These are phyloP conservation scores for Lamproptera curius DNA, from an alignment of 2,888 invertebrate genomes.

Conservation along the genomic window DNA sequence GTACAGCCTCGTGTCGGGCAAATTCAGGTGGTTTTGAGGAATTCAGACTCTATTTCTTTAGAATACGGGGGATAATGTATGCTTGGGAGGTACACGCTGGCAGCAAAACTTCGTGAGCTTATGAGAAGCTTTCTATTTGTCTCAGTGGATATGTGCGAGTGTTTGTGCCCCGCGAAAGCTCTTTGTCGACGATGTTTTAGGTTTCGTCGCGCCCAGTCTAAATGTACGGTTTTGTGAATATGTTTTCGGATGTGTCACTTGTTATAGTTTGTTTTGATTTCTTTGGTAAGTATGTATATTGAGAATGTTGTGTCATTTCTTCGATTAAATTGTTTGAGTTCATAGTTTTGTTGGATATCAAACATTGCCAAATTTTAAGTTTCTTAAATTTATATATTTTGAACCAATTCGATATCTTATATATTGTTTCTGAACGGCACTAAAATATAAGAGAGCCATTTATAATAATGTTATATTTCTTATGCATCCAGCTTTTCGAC, in stretches of 20 bases:
- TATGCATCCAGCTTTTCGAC: too few relatives aligned
- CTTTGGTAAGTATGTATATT: neutral
- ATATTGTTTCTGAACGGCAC: too few relatives aligned
- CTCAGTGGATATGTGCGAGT: slow-evolving; percentile 31
- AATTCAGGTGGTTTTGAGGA: slow-evolving; percentile 20
- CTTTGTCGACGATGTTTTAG: slow-evolving; percentile 24
- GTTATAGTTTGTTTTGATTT: neutral
- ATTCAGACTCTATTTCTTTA: slow-evolving; percentile 33
- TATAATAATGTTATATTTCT: too few relatives aligned
- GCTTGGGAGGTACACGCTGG: slow-evolving; percentile 27
- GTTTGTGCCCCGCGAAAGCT: slow-evolving; percentile 19
- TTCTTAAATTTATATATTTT: too few relatives aligned
- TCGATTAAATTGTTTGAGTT: neutral
- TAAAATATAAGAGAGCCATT: too few relatives aligned
- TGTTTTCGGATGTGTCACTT: neutral
- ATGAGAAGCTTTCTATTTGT: slow-evolving; percentile 50
- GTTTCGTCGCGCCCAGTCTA: too few relatives aligned
- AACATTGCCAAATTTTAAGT: neutral
- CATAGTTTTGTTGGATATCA: neutral
- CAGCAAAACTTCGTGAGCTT: slow-evolving; percentile 53
- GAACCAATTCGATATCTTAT: too few relatives aligned
- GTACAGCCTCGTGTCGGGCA: slow-evolving; percentile 35
- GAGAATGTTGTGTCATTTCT: neutral
- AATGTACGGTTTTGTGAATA: too few relatives aligned
- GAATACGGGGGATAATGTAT: neutral